A percentile compares a stretch with the other conserved stretches of the same genome.
These are phyloP conservation scores for Campoletis raptor DNA, from an alignment of 2,888 invertebrate species.

Conservation along the genomic window DNA sequence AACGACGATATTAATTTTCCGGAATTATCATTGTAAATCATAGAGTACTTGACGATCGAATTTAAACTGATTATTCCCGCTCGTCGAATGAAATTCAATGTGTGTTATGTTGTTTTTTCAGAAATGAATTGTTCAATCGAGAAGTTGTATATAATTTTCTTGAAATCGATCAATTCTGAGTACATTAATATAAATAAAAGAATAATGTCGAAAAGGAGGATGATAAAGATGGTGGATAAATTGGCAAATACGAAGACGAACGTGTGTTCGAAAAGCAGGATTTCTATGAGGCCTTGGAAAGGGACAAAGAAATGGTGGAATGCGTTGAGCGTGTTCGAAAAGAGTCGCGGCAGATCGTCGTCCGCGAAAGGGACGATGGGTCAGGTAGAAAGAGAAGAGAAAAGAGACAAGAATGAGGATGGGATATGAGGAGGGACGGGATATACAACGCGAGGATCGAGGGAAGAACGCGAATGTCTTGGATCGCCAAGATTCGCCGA, in stretches of 20 bases:
- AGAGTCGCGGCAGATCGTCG: slow-evolving; percentile 60
- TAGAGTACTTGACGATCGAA: not conserved
- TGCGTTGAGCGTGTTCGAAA: slow-evolving; percentile 78
- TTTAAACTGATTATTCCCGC: not conserved
- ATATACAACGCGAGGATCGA: slow-evolving; percentile 25
- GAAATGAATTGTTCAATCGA: not conserved
- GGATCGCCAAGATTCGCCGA: slow-evolving; percentile 63
- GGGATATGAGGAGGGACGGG: slow-evolving; percentile 24
- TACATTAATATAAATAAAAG: not conserved
- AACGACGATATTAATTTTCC: not conserved
- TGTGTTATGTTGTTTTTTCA: not conserved
- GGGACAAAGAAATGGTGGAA: slow-evolving; percentile 81
- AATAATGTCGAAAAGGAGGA: not conserved
- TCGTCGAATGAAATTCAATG: not conserved
- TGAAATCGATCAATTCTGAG: not conserved
- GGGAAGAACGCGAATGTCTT: slow-evolving; percentile 47
- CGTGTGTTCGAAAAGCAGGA: slow-evolving; percentile 37
- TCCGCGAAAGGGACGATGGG: slow-evolving; percentile 57
- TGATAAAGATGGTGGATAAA: slow-evolving; percentile 6
- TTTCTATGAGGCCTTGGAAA: slow-evolving; percentile 59
- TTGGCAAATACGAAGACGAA: slow-evolving; percentile 21
- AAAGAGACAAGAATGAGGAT: slow-evolving; percentile 33
- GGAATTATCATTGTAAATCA: not conserved
- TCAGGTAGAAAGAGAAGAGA: slow-evolving; percentile 38
- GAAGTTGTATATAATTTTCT: not conserved